These are phyloP conservation scores for Paradisaea rubra DNA, from an alignment of 2,113 vertebrate species.

Conservation along the genomic window DNA sequence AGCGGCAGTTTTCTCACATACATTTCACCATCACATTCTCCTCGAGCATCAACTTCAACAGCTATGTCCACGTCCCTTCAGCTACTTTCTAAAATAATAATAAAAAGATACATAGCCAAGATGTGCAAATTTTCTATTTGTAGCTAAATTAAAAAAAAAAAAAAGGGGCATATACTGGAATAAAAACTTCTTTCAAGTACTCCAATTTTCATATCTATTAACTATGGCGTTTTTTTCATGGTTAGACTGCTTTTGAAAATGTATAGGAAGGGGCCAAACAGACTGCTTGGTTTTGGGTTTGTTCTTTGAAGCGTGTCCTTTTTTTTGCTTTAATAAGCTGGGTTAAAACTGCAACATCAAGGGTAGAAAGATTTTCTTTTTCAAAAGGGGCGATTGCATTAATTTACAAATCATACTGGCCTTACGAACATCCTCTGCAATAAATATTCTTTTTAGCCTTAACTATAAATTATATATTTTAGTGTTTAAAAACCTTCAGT, in stretches of 20 bases:
- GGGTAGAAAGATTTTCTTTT: conserved; percentile 38
- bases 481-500: conserved; percentile 80
- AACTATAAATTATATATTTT: conserved; percentile 85
- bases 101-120: conserved; percentile 70
- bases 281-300: conserved; percentile 11
- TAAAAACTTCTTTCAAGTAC: conserved; percentile 66
- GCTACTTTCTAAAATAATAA: conserved; percentile 70
- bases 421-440: conserved; percentile 78
- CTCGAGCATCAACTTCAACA: conserved; percentile 71
- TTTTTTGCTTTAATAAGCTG: conserved; percentile 36
- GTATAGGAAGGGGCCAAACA: conserved; percentile 30
- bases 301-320: conserved; percentile 37
- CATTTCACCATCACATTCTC: conserved; percentile 70
- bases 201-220: conserved; percentile 64
- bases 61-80: conserved; percentile 67
- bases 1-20: conserved; percentile 76
- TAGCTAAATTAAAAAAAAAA: conserved; percentile 35
- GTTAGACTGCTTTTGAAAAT: conserved; percentile 29
- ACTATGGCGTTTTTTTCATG: conserved; percentile 63
- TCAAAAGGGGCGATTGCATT: conserved; percentile 66
- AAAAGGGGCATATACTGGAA: conserved; percentile 40
- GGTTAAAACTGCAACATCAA: conserved; percentile 36
- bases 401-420: conserved; percentile 81
- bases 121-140: conserved; percentile 75
- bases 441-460: conserved; percentile 87